These are phyloP conservation scores for Glaucopsyche alexis DNA, from an alignment of 2,888 invertebrate genomes.

Conservation along the genomic window DNA sequence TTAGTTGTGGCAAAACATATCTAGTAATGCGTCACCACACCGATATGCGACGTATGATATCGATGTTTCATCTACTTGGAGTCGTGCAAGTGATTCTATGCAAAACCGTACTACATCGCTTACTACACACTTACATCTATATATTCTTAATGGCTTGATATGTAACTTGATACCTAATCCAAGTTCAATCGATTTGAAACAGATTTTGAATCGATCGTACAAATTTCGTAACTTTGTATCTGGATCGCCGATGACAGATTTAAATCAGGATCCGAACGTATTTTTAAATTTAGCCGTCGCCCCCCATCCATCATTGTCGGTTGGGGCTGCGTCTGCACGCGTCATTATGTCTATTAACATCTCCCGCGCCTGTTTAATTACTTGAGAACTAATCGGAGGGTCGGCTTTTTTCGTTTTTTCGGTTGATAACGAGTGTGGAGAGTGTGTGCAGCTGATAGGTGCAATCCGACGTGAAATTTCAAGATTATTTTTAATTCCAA, in stretches of 20 bases:
- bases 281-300: constrained; percentile 20
- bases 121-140: too few species aligned
- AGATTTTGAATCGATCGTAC: not conserved
- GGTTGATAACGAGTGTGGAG: constrained; percentile 7
- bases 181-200: not conserved
- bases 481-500: not conserved
- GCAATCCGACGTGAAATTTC: constrained; percentile 12
- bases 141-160: too few species aligned
- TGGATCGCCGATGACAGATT: constrained; percentile 17
- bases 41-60: not conserved
- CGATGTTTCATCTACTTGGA: too few species aligned
- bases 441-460: not conserved
- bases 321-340: constrained; percentile 36
- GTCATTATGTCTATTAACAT: constrained; percentile 38
- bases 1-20: not conserved
- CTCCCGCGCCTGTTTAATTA: constrained; percentile 32
- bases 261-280: constrained; percentile 13
- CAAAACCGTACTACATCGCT: too few species aligned
- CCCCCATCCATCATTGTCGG: constrained; percentile 47
- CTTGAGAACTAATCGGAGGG: constrained; percentile 26
- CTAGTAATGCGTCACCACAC: not conserved
- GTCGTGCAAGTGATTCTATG: too few species aligned
- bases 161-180: too few species aligned
- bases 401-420: constrained; percentile 18
- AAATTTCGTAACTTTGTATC: not conserved